Conservation (phyloP, 2,888 invertebrate species). For the Drosophila merina region DNA sequence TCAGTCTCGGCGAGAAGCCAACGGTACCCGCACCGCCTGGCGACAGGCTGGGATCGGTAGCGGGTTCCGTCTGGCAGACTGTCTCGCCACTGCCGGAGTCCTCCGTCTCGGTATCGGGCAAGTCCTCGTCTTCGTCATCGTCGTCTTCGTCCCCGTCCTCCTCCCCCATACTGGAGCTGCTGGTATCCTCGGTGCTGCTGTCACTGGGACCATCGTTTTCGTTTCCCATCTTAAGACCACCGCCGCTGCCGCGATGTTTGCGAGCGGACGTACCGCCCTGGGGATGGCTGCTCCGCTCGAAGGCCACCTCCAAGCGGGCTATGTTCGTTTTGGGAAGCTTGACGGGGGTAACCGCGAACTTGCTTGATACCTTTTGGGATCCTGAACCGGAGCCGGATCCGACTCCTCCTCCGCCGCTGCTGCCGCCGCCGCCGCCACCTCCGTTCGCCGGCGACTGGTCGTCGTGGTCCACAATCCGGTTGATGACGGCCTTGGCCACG, state of each 20-base stretch:
- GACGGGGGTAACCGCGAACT: slow-evolving; percentile 66
- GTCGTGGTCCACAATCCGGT: slow-evolving; percentile 52
- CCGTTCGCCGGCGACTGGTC: slow-evolving; percentile 1
- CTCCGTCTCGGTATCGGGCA: slow-evolving; percentile 5
- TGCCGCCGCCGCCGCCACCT: slow-evolving; percentile 19
- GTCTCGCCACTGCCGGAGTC: slow-evolving; percentile 2
- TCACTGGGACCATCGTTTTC: slow-evolving; percentile 8
- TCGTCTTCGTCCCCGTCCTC: slow-evolving; percentile 24
- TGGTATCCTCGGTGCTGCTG: slow-evolving; percentile 49
- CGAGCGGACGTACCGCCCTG: neutral
- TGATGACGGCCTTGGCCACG: slow-evolving; percentile 54
- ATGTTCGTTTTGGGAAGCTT: slow-evolving; percentile 58
- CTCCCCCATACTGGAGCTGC: slow-evolving; percentile 14
- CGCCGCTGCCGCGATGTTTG: neutral
- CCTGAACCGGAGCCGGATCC: neutral
- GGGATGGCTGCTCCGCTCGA: slow-evolving; percentile 22
- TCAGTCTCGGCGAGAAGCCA: slow-evolving; percentile 39
- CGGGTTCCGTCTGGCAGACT: neutral
- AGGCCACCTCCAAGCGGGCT: slow-evolving; percentile 60
- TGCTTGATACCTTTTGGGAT: slow-evolving; percentile 59
- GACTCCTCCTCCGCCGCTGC: neutral
- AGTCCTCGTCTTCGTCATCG: slow-evolving; percentile 22
- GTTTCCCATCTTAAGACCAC: neutral
- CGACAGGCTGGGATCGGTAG: neutral
- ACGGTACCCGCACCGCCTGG: neutral